Percentiles rank a stretch among this genome's conserved stretches.
phyloP scores from a whole-genome alignment of 30 jellyfish, hydroid and myxozoan genomes.

The Aurelia coerulea region DNA sequence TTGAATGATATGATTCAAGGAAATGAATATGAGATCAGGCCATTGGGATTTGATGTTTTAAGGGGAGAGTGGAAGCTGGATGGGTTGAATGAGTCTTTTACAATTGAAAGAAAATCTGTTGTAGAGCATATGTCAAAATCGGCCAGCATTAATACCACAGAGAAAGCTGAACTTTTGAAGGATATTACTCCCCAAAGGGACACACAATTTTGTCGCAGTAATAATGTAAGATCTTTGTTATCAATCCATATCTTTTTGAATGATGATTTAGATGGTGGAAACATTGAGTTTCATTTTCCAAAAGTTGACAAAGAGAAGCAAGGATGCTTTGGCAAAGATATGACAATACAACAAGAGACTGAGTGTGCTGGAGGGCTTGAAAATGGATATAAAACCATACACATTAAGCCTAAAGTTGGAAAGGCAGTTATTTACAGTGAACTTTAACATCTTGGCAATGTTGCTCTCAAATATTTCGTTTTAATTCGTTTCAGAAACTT shows the following conservation, averaged over 20 bases:
- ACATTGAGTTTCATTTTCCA: constrained; percentile 48
- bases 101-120: constrained; percentile 10
- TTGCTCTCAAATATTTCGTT: constrained; percentile 48
- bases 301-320: background rate
- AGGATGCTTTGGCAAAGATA: constrained; percentile 13
- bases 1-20: background rate
- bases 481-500: too few relatives aligned
- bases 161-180: background rate
- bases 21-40: constrained; percentile 2
- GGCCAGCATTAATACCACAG: too few relatives aligned
- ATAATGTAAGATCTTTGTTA: constrained; percentile 52
- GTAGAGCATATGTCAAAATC: too few relatives aligned
- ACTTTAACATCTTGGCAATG: too few relatives aligned
- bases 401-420: constrained; percentile 34
- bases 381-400: constrained; percentile 38
- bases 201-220: constrained; percentile 71
- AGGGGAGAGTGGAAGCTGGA: constrained; percentile 53
- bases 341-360: constrained; percentile 51
- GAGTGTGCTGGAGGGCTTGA: constrained; percentile 49
- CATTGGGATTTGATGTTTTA: constrained; percentile 54
- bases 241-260: constrained; percentile 52
- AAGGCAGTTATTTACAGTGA: constrained; percentile 58
- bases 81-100: constrained; percentile 35
- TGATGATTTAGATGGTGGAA: constrained; percentile 63
- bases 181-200: constrained; percentile 44